These are phyloP conservation scores for Denticeps clupeoides DNA, from an alignment of 2,797 vertebrate genomes.

Conservation along the genomic window DNA sequence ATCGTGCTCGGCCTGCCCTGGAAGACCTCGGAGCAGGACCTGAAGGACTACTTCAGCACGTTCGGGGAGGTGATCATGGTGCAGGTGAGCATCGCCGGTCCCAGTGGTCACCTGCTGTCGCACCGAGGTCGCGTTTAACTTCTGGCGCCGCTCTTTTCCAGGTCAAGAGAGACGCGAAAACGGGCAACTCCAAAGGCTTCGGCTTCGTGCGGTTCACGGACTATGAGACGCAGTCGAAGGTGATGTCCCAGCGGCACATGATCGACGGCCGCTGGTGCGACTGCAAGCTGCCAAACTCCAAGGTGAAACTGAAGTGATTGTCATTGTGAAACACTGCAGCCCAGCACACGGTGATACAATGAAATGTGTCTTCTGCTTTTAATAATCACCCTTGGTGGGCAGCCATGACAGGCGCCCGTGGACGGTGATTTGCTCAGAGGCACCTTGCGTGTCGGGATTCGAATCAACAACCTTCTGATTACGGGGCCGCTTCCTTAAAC, in stretches of 20 bases:
- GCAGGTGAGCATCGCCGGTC: slow-evolving; percentile 65
- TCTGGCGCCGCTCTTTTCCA: slow-evolving; percentile 30
- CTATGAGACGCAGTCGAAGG: slow-evolving; percentile 95
- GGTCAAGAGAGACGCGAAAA: slow-evolving; percentile 96
- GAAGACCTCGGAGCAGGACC: slow-evolving; percentile 95
- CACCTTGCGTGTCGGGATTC: too few species aligned
- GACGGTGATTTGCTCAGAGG: too few species aligned
- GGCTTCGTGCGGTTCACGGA: slow-evolving; percentile 97
- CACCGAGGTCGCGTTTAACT: not conserved
- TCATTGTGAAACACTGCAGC: too few species aligned
- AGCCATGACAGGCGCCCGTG: too few species aligned
- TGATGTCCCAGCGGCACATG: slow-evolving; percentile 96
- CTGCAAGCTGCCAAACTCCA: slow-evolving; percentile 97
- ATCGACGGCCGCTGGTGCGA: slow-evolving; percentile 98
- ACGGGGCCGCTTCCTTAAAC: too few species aligned
- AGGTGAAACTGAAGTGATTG: too few species aligned
- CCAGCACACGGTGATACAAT: too few species aligned
- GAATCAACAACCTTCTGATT: too few species aligned
- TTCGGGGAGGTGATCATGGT: slow-evolving; percentile 99
- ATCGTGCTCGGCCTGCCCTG: slow-evolving; percentile 93
- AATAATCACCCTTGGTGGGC: too few species aligned
- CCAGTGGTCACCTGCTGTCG: not conserved
- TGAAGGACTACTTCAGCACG: slow-evolving; percentile 92
- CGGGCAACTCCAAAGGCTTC: slow-evolving; percentile 95
- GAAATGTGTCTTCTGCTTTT: too few species aligned